Base-by-base conservation (phyloP, 23 tunicate species). In the Halocynthia roretzi region DNA sequence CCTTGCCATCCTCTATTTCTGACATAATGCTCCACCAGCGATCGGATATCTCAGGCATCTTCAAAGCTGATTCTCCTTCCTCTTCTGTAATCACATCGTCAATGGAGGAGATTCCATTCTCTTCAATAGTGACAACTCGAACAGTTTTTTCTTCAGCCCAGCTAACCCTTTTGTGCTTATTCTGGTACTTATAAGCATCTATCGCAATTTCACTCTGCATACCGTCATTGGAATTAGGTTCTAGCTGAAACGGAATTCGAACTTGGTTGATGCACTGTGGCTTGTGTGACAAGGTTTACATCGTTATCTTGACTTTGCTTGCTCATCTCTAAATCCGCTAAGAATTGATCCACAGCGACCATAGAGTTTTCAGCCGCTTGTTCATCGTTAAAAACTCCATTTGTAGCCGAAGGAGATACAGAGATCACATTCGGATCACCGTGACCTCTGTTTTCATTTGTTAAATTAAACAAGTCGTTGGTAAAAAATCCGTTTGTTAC, bases 21-120 rank as follows among this genome's bases (percentile, higher is more conserved):
- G 53, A 61, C 49, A 74, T 62, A 11, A 53, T 61, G n/a, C 53
- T 56, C 76, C 80, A 82, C 95, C 95, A 88, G 44, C 80, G 31
- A 10, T 79, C 95, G 14, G 95, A 88, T 14, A 88, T 82, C 52
- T 88, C 95, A 17, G 95, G 95, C 15, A 88, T 70, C 12, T 53
- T 69, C 44, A 81, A 54, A 11, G 12, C 2, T 67, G 71, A 48
- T 11, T 48, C 71, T 40, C 71, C 71, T 48, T 40, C 11, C 10
- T 8, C 62, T 8, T 18, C 14, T 15, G 55, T 64, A n/a, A 8
- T 76, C 50, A 49, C 8, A 8, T 23, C 71, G 5, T 63, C 72
- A 19, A 19, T 56, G 18, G 81, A 31, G n/a, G 76, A 22, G 70
- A 40, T 10, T 8, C 20, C 72, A 44, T 62, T 52, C 49, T 68